Evolutionary conservation across 2,888 invertebrate species (phyloP), one percentile per base, ranked within the genome.

Genomic region (Drosophila pullipes): DNA sequence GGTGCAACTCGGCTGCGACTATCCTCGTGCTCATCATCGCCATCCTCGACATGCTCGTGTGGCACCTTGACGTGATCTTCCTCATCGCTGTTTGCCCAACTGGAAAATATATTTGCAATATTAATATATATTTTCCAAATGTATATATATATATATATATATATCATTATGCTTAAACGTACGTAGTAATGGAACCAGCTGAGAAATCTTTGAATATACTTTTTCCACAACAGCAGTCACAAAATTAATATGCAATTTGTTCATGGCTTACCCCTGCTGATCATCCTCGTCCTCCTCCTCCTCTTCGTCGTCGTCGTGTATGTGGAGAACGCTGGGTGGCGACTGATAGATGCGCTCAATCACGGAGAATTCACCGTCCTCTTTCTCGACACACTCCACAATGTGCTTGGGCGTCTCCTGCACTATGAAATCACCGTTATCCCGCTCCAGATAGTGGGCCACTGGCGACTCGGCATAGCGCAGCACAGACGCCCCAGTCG

Each of bases 341-440:
- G 93, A 93, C 63, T 92, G 92, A 80, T 93, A 92, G 50, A 93
- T 92, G 70, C 93, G 92, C 73, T 93, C 93, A 62, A 93, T 93
- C n/a, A 93, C 93, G 13, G 93, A 93, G 81, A 93, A 93, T 63
- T 93, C 93, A 0, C 93, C 93, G 76, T 93, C 91, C 25, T 93
- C 93, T 61, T 92, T 93, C 74, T 93, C 93, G 13, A 93, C 92
- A 49, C 93, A 93, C 71, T 93, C 93, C 3, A 93, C 93, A 72
- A 93, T 91, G 37, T 93, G 93, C 61, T 93, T 93, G 28, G 93
- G 93, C 16, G 92, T 92, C 75, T 93, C 93, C 69, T 93, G 93
- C 11, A 93, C 93, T 67, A 93, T 92, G 63, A 93, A 93, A 67
- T 93, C 93, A 4, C 93, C 93, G 69, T 93, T 93, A 11, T 93